Percentiles rank a stretch among this genome's conserved stretches.
These are phyloP conservation scores for Sphecodes monilicornis DNA, from an alignment of 2,888 invertebrate genomes.

Conservation along the genomic window DNA sequence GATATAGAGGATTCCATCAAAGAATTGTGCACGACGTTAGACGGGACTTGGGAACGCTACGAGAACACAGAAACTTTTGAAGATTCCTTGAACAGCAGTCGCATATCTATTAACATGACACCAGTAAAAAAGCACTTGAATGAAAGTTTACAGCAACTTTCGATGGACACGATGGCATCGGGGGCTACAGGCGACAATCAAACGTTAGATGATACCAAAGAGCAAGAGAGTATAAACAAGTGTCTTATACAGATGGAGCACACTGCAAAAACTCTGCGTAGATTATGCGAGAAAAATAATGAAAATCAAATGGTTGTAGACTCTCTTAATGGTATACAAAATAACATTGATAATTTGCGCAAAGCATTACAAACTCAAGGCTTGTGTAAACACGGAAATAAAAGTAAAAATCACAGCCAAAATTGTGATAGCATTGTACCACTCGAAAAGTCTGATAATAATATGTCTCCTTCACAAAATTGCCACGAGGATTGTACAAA, in stretches of 20 bases:
- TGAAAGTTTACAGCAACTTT: constrained; percentile 81
- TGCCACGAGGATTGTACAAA: constrained; percentile 10
- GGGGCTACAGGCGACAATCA: constrained; percentile 66
- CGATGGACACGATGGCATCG: constrained; percentile 77
- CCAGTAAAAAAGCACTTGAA: constrained; percentile 81
- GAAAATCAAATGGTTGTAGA: constrained; percentile 73
- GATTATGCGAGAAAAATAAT: constrained; percentile 74
- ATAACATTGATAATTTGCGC: constrained; percentile 72
- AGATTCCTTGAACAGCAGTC: constrained; percentile 75
- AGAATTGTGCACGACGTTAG: constrained; percentile 73
- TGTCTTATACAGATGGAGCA: constrained; percentile 81
- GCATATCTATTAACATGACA: constrained; percentile 81
- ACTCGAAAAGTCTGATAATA: constrained; percentile 69
- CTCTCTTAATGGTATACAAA: constrained; percentile 76
- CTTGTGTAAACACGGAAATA: constrained; percentile 46
- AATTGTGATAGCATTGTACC: constrained; percentile 64
- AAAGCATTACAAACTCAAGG: constrained; percentile 61
- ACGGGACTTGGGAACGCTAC: constrained; percentile 78
- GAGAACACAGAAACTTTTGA: constrained; percentile 77
- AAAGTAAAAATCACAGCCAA: constrained; percentile 53
- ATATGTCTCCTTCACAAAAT: constrained; percentile 10
- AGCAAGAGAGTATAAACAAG: constrained; percentile 75
- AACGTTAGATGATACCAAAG: constrained; percentile 51
- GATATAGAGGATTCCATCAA: constrained; percentile 81
- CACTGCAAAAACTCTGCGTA: constrained; percentile 77